A percentile compares a stretch with the other conserved stretches of the same genome.
Evolutionary conservation across 2,797 vertebrate species (phyloP).

Genomic region (Notamacropus eugenii): DNA sequence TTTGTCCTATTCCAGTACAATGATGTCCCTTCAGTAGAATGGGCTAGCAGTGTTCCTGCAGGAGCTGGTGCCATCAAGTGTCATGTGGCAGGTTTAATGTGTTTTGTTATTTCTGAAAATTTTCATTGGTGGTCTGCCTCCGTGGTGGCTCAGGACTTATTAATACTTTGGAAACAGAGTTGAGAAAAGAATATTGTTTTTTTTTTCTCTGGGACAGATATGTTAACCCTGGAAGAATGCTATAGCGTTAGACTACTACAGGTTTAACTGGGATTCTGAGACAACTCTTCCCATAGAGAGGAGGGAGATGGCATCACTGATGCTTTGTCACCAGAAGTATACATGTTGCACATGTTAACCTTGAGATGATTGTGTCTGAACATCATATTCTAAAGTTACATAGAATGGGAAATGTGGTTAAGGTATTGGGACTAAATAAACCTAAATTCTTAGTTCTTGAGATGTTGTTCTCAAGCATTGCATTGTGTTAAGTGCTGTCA

Average conservation of each 20-base stretch:
- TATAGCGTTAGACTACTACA: not conserved
- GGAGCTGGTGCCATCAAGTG: not conserved
- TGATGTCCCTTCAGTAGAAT: conserved; percentile 15
- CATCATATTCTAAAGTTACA: conserved; percentile 16
- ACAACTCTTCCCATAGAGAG: conserved; percentile 40
- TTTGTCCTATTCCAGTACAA: not conserved
- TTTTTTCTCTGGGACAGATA: conserved; percentile 24
- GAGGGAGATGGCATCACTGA: not conserved
- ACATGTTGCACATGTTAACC: conserved; percentile 4
- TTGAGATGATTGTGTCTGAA: conserved; percentile 29
- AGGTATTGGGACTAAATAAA: not conserved
- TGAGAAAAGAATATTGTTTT: conserved; percentile 48
- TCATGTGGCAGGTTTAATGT: not conserved
- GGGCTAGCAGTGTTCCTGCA: not conserved
- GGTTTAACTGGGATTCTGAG: conserved; percentile 36
- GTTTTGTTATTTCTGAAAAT: not conserved
- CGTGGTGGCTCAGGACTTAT: conserved; percentile 21
- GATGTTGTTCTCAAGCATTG: not conserved
- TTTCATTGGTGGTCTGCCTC: not conserved
- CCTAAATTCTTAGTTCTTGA: not conserved
- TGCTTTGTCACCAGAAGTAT: not conserved
- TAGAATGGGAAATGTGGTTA: conserved; percentile 20
- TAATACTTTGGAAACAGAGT: conserved; percentile 52
- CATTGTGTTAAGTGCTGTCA: not conserved
- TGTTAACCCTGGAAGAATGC: conserved; percentile 10